phyloP scores from a whole-genome alignment of 2,888 invertebrate species.

The Tolmerus cingulatus region DNA sequence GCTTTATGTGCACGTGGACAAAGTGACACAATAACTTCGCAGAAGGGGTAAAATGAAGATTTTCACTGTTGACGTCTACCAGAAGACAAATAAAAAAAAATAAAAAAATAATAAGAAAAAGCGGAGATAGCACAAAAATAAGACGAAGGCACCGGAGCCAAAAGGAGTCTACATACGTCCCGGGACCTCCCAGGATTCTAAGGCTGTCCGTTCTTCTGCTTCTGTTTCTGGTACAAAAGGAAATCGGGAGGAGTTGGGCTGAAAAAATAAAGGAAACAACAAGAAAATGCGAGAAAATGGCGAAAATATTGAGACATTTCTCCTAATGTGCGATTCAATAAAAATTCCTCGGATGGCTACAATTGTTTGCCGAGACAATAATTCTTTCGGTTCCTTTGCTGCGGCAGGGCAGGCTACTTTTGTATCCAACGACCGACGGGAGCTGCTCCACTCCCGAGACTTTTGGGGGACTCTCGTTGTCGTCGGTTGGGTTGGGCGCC shows the following conservation, averaged over 20 bases:
- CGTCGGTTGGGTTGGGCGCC: not conserved
- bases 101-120: not conserved
- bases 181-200: not conserved
- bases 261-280: not conserved
- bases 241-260: not conserved
- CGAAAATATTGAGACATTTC: slow-evolving; percentile 29
- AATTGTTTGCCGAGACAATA: slow-evolving; percentile 2
- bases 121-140: not conserved
- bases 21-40: slow-evolving; percentile 9
- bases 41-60: slow-evolving; percentile 24
- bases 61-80: not conserved
- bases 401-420: not conserved
- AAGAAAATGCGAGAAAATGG: slow-evolving; percentile 5
- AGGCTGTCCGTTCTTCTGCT: not conserved
- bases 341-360: slow-evolving; percentile 32
- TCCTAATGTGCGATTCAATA: slow-evolving; percentile 34
- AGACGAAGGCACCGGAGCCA: not conserved
- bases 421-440: not conserved
- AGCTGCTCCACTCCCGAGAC: not conserved
- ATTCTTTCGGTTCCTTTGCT: slow-evolving; percentile 4
- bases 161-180: not conserved
- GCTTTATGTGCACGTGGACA: not conserved
- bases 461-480: not conserved
- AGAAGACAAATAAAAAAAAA: not conserved
- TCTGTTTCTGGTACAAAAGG: not conserved